Evolutionary conservation across 2,113 vertebrate species (phyloP).

Genomic region (Tupaia chinensis): DNA sequence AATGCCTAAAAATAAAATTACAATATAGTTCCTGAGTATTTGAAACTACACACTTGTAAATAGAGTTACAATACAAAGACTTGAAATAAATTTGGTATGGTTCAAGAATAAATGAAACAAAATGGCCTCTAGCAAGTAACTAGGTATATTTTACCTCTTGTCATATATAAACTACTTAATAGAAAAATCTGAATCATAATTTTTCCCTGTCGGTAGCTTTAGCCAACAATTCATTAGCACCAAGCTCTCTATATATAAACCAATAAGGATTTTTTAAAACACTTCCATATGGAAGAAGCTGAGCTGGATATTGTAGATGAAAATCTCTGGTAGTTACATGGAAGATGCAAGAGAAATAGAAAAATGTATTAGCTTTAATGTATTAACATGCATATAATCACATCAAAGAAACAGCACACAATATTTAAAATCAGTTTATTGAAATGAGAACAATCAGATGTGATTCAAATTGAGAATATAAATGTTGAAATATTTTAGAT

Average conservation of each 20-base stretch:
- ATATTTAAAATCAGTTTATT: not conserved
- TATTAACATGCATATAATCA: not conserved
- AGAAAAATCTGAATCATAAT: not conserved
- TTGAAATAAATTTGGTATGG: not conserved
- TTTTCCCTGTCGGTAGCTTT: not conserved
- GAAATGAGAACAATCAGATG: not conserved
- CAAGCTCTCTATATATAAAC: not conserved
- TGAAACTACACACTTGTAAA: not conserved
- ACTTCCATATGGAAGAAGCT: not conserved
- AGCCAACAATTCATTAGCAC: not conserved
- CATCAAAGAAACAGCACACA: not conserved
- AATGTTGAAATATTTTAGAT: not conserved
- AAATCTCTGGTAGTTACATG: not conserved
- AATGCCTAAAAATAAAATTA: not conserved
- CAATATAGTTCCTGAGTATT: not conserved
- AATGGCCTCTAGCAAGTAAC: not conserved
- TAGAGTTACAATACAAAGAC: not conserved
- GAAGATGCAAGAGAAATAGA: not conserved
- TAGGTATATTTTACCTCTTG: not conserved
- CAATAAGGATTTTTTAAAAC: not conserved
- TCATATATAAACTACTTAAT: not conserved
- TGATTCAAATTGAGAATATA: not conserved
- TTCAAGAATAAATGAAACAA: not conserved
- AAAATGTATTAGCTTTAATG: not conserved
- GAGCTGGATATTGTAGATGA: not conserved